Base-by-base conservation (phyloP, 2,888 invertebrate species). In the Ligdia adustata region DNA sequence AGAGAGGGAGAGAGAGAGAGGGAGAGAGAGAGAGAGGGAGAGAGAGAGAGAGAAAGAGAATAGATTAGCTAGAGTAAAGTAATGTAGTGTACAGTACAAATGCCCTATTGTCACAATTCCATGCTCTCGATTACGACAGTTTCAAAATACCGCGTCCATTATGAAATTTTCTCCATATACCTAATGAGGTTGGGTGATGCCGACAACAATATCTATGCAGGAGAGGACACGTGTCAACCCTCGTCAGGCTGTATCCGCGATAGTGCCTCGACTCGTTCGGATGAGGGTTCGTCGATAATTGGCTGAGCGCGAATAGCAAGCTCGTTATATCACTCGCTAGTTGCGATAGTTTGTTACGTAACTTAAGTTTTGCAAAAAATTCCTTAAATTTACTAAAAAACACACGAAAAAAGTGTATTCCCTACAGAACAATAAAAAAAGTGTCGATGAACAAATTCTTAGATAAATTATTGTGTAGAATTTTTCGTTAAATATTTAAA, bases 221-320 rank as follows among this genome's bases (percentile, higher is more conserved):
- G 64, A 69, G 74, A 65, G 69, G 79, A 75, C 78, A 74, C 59
- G 57, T 72, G 80, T 74, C 79, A 67, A 79, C 79, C 80, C 80
- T 78, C 70, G 66, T 81, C 77, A 62, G 52, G 48, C 52, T 18
- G 62, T 54, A 60, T 60, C 59, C 60, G 57, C 58, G 60, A 62
- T 58, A 55, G 54, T 60, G 55, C 49, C 45, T 48, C 39, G 32
- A 42, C 32, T 43, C 50, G 42, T n/a, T 45, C 40, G 39, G 59
- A 57, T 57, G 57, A 55, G 55, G 55, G 57, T 55, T 38, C 41
- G 44, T 55, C 48, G 44, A 56, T 56, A 56, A 59, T 55, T 57
- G 55, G 59, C 41, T 53, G 41, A 46, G 15, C 34, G 33, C 27
- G 41, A 38, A 18, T 37, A 29, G 18, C 26, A 27, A 11, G 43